Evolutionary conservation across 1,140 invertebrate genomes (phyloP).

Genomic region (Drosophila auraria): DNA sequence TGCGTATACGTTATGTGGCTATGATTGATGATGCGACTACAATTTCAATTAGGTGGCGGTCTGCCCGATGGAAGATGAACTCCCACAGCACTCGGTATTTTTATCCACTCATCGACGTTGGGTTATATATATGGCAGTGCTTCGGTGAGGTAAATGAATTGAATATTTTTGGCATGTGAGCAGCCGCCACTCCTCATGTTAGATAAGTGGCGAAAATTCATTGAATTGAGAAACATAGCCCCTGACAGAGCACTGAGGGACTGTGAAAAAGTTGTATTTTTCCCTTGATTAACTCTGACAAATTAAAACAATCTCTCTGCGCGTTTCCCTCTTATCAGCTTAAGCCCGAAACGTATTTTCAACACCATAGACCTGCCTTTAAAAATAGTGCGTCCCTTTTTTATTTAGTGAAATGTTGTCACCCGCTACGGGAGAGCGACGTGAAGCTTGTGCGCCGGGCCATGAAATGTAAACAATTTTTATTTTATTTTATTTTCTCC

Average conservation of each 20-base stretch:
- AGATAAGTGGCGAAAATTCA: not conserved
- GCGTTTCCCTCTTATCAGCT: not conserved
- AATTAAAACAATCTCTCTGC: conserved; percentile 24
- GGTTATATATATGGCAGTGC: conserved; percentile 36
- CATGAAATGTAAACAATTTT: conserved; percentile 55
- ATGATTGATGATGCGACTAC: conserved; percentile 76
- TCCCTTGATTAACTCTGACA: conserved; percentile 30
- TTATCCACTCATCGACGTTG: conserved; percentile 34
- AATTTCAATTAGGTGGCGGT: conserved; percentile 70
- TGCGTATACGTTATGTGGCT: conserved; percentile 49
- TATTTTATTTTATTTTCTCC: conserved; percentile 44
- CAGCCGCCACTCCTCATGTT: not conserved
- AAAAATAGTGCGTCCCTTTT: conserved; percentile 34
- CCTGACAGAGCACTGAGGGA: not conserved
- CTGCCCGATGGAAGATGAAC: conserved; percentile 34
- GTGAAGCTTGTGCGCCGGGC: conserved; percentile 14
- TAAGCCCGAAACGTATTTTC: conserved; percentile 23
- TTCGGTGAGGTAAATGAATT: conserved; percentile 33
- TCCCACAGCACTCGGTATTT: conserved; percentile 33
- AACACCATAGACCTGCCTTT: conserved; percentile 16
- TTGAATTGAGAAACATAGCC: not conserved
- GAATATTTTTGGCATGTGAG: conserved; percentile 19
- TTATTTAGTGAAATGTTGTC: conserved; percentile 19
- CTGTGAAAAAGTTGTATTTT: conserved; percentile 9
- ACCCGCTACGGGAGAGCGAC: conserved; percentile 17